Evolutionary conservation across 2,888 invertebrate species (phyloP), one percentile per base, ranked within the genome.

Genomic region (Chromoteleia sp.): DNA sequence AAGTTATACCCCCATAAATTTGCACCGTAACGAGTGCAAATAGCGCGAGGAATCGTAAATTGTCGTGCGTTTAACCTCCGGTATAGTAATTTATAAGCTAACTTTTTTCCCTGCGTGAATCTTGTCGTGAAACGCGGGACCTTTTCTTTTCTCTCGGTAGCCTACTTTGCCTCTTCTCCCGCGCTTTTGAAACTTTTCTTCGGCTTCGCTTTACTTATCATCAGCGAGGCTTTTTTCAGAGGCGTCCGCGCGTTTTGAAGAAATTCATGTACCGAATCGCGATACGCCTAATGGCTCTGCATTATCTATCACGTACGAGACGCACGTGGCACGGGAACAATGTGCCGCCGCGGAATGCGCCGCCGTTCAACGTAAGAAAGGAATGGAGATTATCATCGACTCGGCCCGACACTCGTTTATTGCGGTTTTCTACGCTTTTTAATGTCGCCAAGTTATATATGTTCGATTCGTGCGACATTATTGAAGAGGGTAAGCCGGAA

Each of bases 261-360:
- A 78, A 77, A 77, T 63, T 54, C 77, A 71, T 77, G 70, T 68
- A 56, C 70, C 70, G 33, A 75, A 75, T 75, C 52, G 65, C 67
- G 77, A 77, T 77, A 77, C 77, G 77, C 65, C 71, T 78, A 78
- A 78, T 78, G 77, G 77, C 71, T 58, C 65, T 56, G 78, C 78
- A 59, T 79, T 78, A 78, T 78, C 71, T 78, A 78, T 78, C 71
- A 78, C 65, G 71, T 71, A 71, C 65, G 78, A 41, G 71, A 77
- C 81, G 77, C 81, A 77, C 81, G 73, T 73, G 81, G 81, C 75
- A 76, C 70, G 73, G 70, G 81, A 81, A 81, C 81, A 81, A 81
- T 76, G 81, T 73, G 76, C 75, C 61, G 54, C 71, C 59, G 54
- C 67, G 76, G 71, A 76, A 75, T 74, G 80, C 59, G 70, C 63